Conservation (phyloP, 1,140 invertebrate genomes). For the Pinna nobilis region DNA sequence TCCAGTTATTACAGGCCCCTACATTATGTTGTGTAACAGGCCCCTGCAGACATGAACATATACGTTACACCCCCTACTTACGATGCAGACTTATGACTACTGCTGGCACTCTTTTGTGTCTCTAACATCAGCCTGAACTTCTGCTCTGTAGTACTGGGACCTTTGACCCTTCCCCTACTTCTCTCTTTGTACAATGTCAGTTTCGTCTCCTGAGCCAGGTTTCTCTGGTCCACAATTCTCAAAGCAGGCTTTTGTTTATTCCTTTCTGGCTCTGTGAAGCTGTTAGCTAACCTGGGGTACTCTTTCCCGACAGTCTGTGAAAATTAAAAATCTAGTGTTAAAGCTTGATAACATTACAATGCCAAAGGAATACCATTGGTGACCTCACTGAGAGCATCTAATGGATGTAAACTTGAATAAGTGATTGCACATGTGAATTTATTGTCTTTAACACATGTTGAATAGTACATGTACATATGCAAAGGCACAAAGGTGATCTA, state of each 20-base stretch:
- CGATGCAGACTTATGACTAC: slow-evolving; percentile 20
- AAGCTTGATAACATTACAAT: too few relatives aligned
- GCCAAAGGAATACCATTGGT: too few relatives aligned
- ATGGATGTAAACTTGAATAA: too few relatives aligned
- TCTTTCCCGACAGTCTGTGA: slow-evolving; percentile 63
- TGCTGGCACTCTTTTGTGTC: slow-evolving; percentile 52
- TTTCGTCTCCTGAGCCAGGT: slow-evolving; percentile 69
- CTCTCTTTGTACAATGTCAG: slow-evolving; percentile 62
- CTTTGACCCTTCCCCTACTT: slow-evolving; percentile 49
- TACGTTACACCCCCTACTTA: too few relatives aligned
- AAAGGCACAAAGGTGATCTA: too few relatives aligned
- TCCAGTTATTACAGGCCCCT: too few relatives aligned
- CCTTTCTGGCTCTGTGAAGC: slow-evolving; percentile 51
- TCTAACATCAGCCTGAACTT: slow-evolving; percentile 64
- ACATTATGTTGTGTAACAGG: too few relatives aligned
- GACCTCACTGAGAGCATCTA: too few relatives aligned
- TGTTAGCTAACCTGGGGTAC: slow-evolving; percentile 55
- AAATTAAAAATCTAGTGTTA: slow-evolving; percentile 26
- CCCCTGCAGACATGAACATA: too few relatives aligned
- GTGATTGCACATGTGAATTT: too few relatives aligned
- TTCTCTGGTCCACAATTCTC: slow-evolving; percentile 67
- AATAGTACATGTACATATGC: too few relatives aligned
- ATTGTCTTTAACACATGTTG: too few relatives aligned
- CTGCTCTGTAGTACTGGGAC: slow-evolving; percentile 59
- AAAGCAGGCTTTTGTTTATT: slow-evolving; percentile 50